A percentile compares a stretch with the other conserved stretches of the same genome.
Conservation (phyloP, 2,888 invertebrate genomes). For the Dryocosmus kuriphilus region DNA sequence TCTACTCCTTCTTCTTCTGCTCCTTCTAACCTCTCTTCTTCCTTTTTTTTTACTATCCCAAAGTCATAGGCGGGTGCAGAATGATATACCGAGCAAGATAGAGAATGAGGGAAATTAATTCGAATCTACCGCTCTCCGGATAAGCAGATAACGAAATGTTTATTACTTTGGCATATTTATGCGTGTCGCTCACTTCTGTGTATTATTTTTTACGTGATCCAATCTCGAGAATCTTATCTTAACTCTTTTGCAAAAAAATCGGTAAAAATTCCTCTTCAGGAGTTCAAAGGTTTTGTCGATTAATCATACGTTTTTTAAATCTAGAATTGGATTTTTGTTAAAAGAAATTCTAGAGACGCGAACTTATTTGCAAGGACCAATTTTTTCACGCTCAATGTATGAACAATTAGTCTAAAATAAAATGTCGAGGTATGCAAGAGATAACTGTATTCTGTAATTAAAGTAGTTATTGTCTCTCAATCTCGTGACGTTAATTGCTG, state of each 20-base stretch:
- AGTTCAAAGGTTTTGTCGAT: no score
- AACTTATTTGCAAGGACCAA: no score
- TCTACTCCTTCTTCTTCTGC: conserved; percentile 45
- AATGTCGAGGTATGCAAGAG: neutral
- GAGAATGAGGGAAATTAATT: conserved; percentile 48
- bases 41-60: conserved; percentile 41
- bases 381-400: no score
- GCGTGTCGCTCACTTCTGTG: conserved; percentile 32
- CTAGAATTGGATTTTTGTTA: no score
- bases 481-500: neutral
- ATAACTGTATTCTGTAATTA: neutral
- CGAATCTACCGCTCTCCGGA: conserved; percentile 40
- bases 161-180: conserved; percentile 27
- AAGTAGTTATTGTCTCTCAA: neutral
- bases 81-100: conserved; percentile 46
- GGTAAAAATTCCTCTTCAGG: neutral
- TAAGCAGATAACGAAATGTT: conserved; percentile 40
- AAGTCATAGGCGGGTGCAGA: conserved; percentile 47
- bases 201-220: conserved; percentile 15
- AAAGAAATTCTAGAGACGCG: no score
- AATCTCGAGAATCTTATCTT: conserved; percentile 1
- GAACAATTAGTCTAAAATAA: no score
- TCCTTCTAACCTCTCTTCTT: conserved; percentile 43
- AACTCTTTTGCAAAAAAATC: no score
- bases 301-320: no score